phyloP scores from a whole-genome alignment of 1,140 invertebrate species.

The Pogonognathellus flavescens region DNA sequence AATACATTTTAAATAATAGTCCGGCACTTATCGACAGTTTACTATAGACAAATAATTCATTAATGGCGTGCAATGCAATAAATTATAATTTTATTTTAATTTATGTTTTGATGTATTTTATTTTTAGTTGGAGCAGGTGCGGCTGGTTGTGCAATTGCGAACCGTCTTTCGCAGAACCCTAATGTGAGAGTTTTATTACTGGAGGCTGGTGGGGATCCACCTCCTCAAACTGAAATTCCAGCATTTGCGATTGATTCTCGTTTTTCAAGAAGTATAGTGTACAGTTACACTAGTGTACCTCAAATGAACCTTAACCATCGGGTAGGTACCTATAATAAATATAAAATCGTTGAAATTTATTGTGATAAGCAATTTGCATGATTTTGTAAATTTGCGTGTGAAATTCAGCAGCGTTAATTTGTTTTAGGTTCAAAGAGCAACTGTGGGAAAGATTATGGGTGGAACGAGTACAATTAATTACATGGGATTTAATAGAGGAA shows the following conservation, averaged over 20 bases:
- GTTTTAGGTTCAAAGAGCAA: slow-evolving; percentile 3
- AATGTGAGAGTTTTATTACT: slow-evolving; percentile 26
- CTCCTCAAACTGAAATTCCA: slow-evolving; percentile 7
- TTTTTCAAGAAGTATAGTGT: background rate
- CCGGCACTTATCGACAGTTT: too few relatives aligned
- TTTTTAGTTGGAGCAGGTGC: slow-evolving; percentile 47
- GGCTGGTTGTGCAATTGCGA: slow-evolving; percentile 42
- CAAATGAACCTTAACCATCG: background rate
- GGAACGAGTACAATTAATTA: slow-evolving; percentile 77
- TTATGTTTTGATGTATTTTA: slow-evolving; percentile 2
- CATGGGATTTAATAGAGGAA: slow-evolving; percentile 78
- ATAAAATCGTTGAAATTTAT: background rate
- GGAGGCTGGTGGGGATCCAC: slow-evolving; percentile 31
- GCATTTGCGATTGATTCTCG: slow-evolving; percentile 7
- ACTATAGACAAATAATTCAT: too few relatives aligned
- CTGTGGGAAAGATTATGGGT: slow-evolving; percentile 72
- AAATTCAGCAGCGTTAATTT: too few relatives aligned
- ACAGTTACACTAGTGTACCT: background rate
- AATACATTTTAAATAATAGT: background rate
- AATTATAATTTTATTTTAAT: too few relatives aligned
- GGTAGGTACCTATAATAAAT: background rate
- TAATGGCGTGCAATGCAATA: too few relatives aligned
- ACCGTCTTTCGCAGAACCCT: slow-evolving; percentile 25
- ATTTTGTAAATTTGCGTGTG: background rate
- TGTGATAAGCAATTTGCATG: background rate